Evolutionary conservation across 2,888 invertebrate species (phyloP).

Genomic region (Fabriciana adippe): DNA sequence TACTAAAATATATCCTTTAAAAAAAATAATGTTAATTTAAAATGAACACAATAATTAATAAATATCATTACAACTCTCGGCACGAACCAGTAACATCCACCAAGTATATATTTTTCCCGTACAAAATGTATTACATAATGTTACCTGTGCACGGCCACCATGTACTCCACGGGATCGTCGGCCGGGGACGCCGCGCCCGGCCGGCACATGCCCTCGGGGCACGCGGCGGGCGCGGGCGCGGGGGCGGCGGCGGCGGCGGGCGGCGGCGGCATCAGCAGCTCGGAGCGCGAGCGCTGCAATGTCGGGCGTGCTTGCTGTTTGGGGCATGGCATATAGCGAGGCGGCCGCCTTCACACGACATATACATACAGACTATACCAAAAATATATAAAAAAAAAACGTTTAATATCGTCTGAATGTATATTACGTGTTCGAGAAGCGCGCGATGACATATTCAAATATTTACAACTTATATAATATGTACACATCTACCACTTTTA

Average conservation of each 20-base stretch:
- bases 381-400: no score
- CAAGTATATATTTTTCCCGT: no score
- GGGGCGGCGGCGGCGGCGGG: conserved; percentile 40
- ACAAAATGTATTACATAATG: no score
- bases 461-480: conserved; percentile 13
- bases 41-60: no score
- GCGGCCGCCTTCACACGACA: not conserved
- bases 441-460: not conserved
- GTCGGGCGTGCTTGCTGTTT: conserved; percentile 30
- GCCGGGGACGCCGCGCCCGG: conserved; percentile 42
- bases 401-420: no score
- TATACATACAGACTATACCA: not conserved
- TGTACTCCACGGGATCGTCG: conserved; percentile 70
- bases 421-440: no score
- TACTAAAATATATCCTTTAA: no score
- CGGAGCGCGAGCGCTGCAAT: conserved; percentile 75
- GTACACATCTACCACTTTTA: not conserved
- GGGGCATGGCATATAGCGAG: conserved; percentile 1
- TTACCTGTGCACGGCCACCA: conserved; percentile 88
- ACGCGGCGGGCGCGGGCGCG: conserved; percentile 45
- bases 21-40: no score
- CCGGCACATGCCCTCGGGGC: conserved; percentile 49
- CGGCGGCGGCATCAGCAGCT: conserved; percentile 65
- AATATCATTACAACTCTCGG: no score
- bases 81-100: no score